Evolutionary conservation across 2,113 vertebrate species (phyloP), one percentile per base, ranked within the genome.

Genomic region (Oryzias curvinotus): DNA sequence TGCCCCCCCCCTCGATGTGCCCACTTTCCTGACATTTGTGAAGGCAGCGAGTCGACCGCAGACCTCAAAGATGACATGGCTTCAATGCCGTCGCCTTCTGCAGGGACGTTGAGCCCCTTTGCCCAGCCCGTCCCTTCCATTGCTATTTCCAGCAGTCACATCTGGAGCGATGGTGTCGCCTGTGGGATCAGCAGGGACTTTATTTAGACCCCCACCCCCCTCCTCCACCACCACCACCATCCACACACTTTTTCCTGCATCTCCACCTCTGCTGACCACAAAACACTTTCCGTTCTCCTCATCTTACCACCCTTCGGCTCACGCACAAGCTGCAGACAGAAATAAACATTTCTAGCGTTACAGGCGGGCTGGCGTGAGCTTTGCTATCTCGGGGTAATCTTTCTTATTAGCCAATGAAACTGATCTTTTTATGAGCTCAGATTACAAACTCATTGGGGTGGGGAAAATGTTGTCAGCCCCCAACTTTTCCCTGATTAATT

Each of bases 201-300:
- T 72, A 82, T 86, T 88, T 88, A 86, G 78, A 84, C 23, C 19
- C 21, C 23, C 48, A n/a, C n/a, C n/a, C n/a, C n/a, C n/a, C n/a
- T n/a, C n/a, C n/a, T n/a, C n/a, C n/a, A 5, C 18, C 2, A 36
- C 41, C 14, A 13, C 16, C 7, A 7, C 19, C 30, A 6, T 52
- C 26, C 17, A 17, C n/a, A 23, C 7, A n/a, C 42, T 25, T 57
- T 41, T 41, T n/a, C 3, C 28, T 50, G 44, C 73, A 70, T 73
- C 78, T 65, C 66, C 50, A 62, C 46, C 72, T 56, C 46, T 5
- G 25, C 69, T 65, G 77, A 84, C 83, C 84, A 80, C 73, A 75
- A 77, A 86, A 41, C 68, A 66, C 70, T 84, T 82, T 77, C 71
- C 73, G 58, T 43, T 68, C 64, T 64, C 44, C 57, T 67, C 77